phyloP scores from a whole-genome alignment of 2,888 invertebrate species.

The Drosophila picticornis region DNA sequence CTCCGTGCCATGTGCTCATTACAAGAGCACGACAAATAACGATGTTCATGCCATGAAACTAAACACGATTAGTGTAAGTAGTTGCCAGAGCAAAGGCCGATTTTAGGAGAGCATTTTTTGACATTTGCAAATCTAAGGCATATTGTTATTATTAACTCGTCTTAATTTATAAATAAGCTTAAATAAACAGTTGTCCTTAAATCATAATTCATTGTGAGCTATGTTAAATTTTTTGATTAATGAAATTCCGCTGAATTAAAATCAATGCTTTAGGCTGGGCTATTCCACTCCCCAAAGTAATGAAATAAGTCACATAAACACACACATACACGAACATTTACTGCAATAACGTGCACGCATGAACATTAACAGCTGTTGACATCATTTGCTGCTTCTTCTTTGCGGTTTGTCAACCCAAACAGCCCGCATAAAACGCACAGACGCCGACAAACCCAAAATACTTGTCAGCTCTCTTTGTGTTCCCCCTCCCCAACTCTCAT shows the following conservation, averaged over 20 bases:
- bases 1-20: constrained; percentile 62
- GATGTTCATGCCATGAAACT: constrained; percentile 48
- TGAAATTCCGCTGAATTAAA: background rate
- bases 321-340: background rate
- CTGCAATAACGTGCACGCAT: constrained; percentile 47
- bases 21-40: constrained; percentile 29
- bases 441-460: constrained; percentile 38
- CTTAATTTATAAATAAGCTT: background rate
- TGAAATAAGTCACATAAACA: background rate
- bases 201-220: background rate
- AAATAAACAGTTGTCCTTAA: background rate
- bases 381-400: constrained; percentile 44
- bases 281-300: background rate
- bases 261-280: background rate
- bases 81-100: background rate
- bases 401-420: constrained; percentile 45
- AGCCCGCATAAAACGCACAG: constrained; percentile 12
- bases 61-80: constrained; percentile 22
- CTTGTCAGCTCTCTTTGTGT: constrained; percentile 35
- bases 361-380: constrained; percentile 55
- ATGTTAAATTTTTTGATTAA: background rate
- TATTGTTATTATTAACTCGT: background rate
- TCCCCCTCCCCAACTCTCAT: background rate
- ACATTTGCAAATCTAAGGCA: background rate
- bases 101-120: background rate